phyloP scores from a whole-genome alignment of 2,888 invertebrate species.

The Endomychus coccineus region DNA sequence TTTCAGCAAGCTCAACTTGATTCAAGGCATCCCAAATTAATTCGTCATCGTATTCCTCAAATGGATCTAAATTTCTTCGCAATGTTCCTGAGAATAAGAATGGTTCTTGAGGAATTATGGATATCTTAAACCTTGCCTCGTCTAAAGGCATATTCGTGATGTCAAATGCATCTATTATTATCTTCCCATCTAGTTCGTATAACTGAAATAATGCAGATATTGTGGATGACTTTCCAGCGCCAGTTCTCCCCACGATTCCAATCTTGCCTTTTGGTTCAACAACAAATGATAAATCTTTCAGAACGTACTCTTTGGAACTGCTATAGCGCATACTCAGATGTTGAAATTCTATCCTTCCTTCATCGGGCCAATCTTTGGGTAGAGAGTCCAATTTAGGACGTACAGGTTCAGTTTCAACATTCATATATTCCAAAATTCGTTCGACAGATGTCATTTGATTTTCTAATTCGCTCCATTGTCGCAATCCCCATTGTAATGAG shows the following conservation, averaged over 20 bases:
- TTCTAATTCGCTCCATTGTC: too few relatives aligned
- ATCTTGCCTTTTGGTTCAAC: constrained; percentile 65
- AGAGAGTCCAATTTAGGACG: constrained; percentile 37
- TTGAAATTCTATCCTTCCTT: constrained; percentile 61
- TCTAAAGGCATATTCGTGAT: constrained; percentile 64
- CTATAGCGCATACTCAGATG: constrained; percentile 67
- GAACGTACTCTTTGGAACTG: constrained; percentile 61
- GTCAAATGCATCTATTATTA: constrained; percentile 73
- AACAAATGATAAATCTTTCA: constrained; percentile 61
- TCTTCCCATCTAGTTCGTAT: constrained; percentile 67
- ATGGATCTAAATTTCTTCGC: constrained; percentile 40
- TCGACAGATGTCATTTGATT: too few relatives aligned
- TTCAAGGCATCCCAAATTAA: constrained; percentile 32
- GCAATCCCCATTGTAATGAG: too few relatives aligned
- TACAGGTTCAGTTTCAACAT: constrained; percentile 33
- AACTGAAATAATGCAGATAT: constrained; percentile 76
- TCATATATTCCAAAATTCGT: constrained; percentile 33
- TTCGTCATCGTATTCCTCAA: constrained; percentile 32
- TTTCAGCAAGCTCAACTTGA: constrained; percentile 42
- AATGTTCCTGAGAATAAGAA: constrained; percentile 69
- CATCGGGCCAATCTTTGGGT: constrained; percentile 63
- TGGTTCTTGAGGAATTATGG: constrained; percentile 83
- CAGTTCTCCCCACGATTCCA: constrained; percentile 76
- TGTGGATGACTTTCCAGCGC: constrained; percentile 77
- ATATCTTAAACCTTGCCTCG: constrained; percentile 66